phyloP scores from a whole-genome alignment of 2,888 invertebrate genomes.

The Balanococcus diminutus region DNA sequence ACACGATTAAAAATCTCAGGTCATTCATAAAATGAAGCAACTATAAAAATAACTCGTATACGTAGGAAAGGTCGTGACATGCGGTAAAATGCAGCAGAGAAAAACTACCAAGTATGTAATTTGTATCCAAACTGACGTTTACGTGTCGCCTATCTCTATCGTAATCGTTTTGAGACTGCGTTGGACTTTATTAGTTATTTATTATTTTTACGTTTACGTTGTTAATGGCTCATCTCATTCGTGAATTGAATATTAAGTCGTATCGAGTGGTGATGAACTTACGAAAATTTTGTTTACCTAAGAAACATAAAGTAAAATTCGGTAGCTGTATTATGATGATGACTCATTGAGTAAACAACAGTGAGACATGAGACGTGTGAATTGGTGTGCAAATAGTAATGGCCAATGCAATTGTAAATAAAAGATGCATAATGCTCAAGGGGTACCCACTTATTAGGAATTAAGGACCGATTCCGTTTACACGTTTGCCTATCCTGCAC shows the following conservation, averaged over 20 bases:
- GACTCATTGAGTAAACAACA: conserved; percentile 35
- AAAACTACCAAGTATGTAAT: not conserved
- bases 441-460: no score
- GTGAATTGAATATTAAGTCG: not conserved
- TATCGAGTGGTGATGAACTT: conserved; percentile 29
- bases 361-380: conserved; percentile 2
- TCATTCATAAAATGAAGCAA: conserved; percentile 1
- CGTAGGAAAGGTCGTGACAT: not conserved
- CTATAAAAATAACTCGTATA: not conserved
- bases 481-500: no score
- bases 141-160: not conserved
- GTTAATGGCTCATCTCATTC: conserved; percentile 1
- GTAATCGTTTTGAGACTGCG: not conserved
- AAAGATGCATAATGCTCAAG: no score
- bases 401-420: not conserved
- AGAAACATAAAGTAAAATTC: not conserved
- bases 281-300: conserved; percentile 19
- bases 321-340: conserved; percentile 3
- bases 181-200: not conserved
- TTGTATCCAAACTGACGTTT: not conserved
- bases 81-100: not conserved
- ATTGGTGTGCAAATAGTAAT: not conserved
- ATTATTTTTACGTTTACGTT: not conserved
- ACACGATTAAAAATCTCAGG: not conserved
- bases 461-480: no score